Evolutionary conservation across 2,888 invertebrate genomes (phyloP).

Genomic region (Molanna angustata): DNA sequence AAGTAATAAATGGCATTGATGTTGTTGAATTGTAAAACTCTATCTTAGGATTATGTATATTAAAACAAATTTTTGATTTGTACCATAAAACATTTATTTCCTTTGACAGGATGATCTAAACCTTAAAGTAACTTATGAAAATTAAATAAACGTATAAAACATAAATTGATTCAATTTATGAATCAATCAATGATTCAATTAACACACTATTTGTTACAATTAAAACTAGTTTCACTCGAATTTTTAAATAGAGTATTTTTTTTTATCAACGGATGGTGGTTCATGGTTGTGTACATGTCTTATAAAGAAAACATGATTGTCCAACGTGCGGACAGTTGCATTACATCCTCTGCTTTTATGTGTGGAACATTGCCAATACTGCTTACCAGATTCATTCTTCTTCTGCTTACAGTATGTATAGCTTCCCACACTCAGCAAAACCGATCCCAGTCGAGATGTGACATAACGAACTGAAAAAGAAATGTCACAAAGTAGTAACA

Average conservation of each 20-base stretch:
- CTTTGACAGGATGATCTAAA: too few species aligned
- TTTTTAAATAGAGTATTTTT: not conserved
- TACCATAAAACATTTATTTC: too few species aligned
- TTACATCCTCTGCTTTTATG: constrained; percentile 9
- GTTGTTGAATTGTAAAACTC: too few species aligned
- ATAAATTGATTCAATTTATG: too few species aligned
- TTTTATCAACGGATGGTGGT: constrained; percentile 1
- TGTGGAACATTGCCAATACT: constrained; percentile 15
- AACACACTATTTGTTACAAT: too few species aligned
- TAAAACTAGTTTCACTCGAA: not conserved
- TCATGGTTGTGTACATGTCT: constrained; percentile 10
- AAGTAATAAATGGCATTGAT: too few species aligned
- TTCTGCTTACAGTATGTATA: constrained; percentile 6
- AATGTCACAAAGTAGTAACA: not conserved
- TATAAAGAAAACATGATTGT: not conserved
- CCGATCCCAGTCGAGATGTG: not conserved
- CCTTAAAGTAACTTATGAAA: too few species aligned
- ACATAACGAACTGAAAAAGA: not conserved
- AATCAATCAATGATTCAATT: too few species aligned
- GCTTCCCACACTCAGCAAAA: constrained; percentile 1
- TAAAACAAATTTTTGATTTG: too few species aligned
- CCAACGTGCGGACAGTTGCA: constrained; percentile 37
- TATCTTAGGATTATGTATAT: too few species aligned
- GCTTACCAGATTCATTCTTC: not conserved
- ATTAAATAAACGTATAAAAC: too few species aligned